Evolutionary conservation across 2,797 vertebrate genomes (phyloP).

Genomic region (Epinephelus coioides): DNA sequence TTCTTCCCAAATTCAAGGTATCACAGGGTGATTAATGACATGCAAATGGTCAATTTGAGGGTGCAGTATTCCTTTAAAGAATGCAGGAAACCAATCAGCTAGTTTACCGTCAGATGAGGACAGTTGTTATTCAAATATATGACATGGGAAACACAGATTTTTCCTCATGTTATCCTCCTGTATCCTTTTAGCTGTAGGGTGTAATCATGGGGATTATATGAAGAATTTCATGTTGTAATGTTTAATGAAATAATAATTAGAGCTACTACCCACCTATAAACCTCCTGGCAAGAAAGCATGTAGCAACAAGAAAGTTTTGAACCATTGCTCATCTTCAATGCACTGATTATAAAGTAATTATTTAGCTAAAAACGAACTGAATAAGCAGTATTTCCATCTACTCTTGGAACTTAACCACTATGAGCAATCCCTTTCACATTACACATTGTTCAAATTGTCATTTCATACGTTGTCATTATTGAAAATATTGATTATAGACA

Average conservation of each 20-base stretch:
- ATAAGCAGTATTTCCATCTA: neutral
- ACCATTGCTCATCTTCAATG: neutral
- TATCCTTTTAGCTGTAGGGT: constrained; percentile 7
- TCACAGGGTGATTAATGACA: no score
- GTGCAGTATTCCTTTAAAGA: constrained; percentile 5
- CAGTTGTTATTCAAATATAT: constrained; percentile 46
- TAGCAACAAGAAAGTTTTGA: constrained; percentile 2
- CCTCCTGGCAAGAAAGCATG: constrained; percentile 1
- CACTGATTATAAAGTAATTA: neutral
- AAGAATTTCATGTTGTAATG: constrained; percentile 16
- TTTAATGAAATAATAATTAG: constrained; percentile 14
- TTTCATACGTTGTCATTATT: neutral
- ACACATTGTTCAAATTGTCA: neutral
- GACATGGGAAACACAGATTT: constrained; percentile 15
- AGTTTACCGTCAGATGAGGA: constrained; percentile 36
- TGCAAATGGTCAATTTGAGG: no score
- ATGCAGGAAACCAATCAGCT: constrained; percentile 40
- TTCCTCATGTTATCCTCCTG: neutral
- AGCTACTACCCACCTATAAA: neutral
- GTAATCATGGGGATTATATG: neutral
- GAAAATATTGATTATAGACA: neutral
- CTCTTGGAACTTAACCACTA: neutral
- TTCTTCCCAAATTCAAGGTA: no score
- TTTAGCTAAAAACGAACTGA: neutral
- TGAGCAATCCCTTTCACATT: neutral